These are phyloP conservation scores for Acanthacorydalis orientalis DNA, from an alignment of 2,888 invertebrate genomes.

Conservation along the genomic window DNA sequence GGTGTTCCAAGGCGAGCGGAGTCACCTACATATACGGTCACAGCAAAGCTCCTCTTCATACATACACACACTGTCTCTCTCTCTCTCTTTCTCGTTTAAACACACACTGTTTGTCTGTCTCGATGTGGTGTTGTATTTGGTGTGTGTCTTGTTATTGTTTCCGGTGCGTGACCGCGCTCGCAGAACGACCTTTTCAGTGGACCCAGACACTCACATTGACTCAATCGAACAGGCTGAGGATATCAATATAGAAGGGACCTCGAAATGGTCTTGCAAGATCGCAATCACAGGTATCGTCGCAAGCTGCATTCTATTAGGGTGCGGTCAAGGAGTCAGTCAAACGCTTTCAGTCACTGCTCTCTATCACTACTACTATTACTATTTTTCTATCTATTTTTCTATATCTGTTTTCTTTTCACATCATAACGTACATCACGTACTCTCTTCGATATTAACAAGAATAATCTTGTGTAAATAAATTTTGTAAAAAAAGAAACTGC, in stretches of 20 bases:
- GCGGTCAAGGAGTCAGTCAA: too few relatives aligned
- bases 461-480: neutral
- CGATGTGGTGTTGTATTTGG: constrained; percentile 21
- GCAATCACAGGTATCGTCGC: constrained; percentile 85
- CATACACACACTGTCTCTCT: neutral
- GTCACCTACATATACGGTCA: neutral
- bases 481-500: too few relatives aligned
- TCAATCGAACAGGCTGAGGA: constrained; percentile 94
- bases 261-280: constrained; percentile 99
- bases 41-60: neutral
- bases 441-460: neutral
- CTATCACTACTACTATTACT: too few relatives aligned
- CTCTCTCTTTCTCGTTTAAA: neutral
- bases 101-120: constrained; percentile 7
- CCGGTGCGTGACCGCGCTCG: constrained; percentile 16
- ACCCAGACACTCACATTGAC: constrained; percentile 95
- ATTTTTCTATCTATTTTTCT: neutral
- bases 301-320: constrained; percentile 29
- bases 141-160: constrained; percentile 24
- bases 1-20: neutral
- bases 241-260: constrained; percentile 96
- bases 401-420: neutral
- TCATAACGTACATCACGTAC: neutral
- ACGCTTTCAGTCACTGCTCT: too few relatives aligned
- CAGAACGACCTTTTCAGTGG: constrained; percentile 93